phyloP scores from a whole-genome alignment of 2,113 vertebrate species.

The Pao palembangensis region DNA sequence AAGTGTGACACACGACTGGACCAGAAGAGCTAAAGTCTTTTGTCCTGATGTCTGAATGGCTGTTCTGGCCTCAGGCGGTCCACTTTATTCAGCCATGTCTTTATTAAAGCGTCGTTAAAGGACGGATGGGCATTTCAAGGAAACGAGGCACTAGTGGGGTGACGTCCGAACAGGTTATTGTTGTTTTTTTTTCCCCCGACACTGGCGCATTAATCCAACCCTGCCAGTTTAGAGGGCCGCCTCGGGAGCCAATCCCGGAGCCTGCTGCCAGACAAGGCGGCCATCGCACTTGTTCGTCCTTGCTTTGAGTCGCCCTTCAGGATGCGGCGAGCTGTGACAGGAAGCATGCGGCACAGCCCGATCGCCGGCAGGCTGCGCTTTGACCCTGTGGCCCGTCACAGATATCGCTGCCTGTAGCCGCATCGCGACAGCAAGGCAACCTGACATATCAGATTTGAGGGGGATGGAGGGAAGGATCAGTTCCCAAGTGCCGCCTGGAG shows the following conservation, averaged over 20 bases:
- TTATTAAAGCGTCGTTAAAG: slow-evolving; percentile 17
- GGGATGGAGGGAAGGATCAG: slow-evolving; percentile 39
- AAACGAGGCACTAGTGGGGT: slow-evolving; percentile 9
- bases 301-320: slow-evolving; percentile 30
- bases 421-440: background rate
- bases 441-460: slow-evolving; percentile 35
- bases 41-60: slow-evolving; percentile 8
- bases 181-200: slow-evolving; percentile 38
- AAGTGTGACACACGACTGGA: no score
- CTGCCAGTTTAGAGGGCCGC: slow-evolving; percentile 13
- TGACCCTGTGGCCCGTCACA: slow-evolving; percentile 35
- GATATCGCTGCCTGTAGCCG: slow-evolving; percentile 24
- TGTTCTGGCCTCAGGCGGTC: slow-evolving; percentile 1
- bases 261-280: no score
- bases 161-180: slow-evolving; percentile 28
- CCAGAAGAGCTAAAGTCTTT: no score
- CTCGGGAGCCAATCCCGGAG: slow-evolving; percentile 8
- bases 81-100: slow-evolving; percentile 18
- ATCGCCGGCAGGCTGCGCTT: slow-evolving; percentile 30
- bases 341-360: slow-evolving; percentile 7
- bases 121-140: slow-evolving; percentile 21
- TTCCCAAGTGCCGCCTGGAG: slow-evolving; percentile 28
- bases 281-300: slow-evolving; percentile 5
- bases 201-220: slow-evolving; percentile 29
- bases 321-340: slow-evolving; percentile 27